Evolutionary conservation across 2,797 vertebrate genomes (phyloP), one percentile per base, ranked within the genome.

Genomic region (Coreius guichenoti): DNA sequence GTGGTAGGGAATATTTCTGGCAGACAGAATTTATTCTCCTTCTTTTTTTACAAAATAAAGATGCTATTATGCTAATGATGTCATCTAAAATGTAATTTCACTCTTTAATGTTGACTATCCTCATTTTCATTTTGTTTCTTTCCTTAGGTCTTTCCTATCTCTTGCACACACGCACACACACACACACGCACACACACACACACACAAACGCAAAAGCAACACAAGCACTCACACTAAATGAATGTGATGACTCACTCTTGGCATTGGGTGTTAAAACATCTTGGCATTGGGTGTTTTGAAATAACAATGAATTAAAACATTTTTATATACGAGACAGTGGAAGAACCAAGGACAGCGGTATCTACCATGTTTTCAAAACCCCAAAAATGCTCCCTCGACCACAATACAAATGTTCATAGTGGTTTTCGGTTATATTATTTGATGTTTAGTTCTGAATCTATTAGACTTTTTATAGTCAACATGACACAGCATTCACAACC

Each of bases 181-280:
- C 73, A 51, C 17, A 54, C 87, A 70, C 82, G 47, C 83, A 76
- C 67, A 76, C n/a, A 7, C 67, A 78, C 78, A 80, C 78, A 65
- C 36, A 36, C 14, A 78, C 54, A 63, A 29, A 72, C 16, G 23
- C n/a, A 79, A 47, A 68, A n/a, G 21, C 36, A 61, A 76, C 77
- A 75, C 68, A 79, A 47, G 17, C 87, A 65, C 82, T 58, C 83
- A 76, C 49, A 77, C 61, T 78, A 43, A 72, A 54, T 80, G 11
- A 85, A 73, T 67, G 56, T 45, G 58, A 72, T 83, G 83, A 87
- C 47, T 87, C 87, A 83, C 29, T 19, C 49, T 77, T 36, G 58
- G 58, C 43, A 74, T 16, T 33, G 31, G 19, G 14, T 78, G 43
- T 58, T 85, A 81, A 69, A 67, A 69, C 8, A n/a, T 19, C 49